Percentiles rank a stretch among this genome's conserved stretches.
These are phyloP conservation scores for Octomys mimax DNA, from an alignment of 2,797 vertebrate species.

Conservation along the genomic window DNA sequence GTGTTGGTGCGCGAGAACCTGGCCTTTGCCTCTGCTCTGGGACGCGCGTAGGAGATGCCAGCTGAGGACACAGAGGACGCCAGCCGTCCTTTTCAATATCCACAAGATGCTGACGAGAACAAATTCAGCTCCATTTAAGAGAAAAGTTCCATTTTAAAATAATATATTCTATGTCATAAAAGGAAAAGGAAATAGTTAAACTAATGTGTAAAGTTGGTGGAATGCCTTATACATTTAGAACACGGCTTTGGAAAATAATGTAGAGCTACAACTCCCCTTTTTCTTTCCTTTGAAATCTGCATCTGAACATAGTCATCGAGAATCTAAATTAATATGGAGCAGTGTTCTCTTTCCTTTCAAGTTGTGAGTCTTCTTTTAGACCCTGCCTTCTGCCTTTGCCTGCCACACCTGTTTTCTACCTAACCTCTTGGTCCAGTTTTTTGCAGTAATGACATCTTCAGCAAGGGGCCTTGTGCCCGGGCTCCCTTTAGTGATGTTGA, in stretches of 20 bases:
- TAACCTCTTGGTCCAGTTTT: not conserved
- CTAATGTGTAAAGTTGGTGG: not conserved
- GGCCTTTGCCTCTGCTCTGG: not conserved
- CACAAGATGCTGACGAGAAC: not conserved
- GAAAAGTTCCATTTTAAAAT: not conserved
- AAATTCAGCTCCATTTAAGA: not conserved
- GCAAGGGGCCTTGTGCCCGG: not conserved
- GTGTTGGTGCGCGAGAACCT: rapidly evolving
- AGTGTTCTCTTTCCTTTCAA: not conserved
- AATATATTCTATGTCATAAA: not conserved
- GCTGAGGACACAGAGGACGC: not conserved
- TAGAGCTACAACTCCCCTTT: not conserved
- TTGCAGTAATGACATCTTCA: not conserved
- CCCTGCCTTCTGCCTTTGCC: not conserved
- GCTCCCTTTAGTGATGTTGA: not conserved
- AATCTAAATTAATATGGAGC: not conserved
- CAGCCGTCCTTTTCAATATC: not conserved
- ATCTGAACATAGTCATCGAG: not conserved
- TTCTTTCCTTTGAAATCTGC: not conserved
- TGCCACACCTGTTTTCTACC: not conserved
- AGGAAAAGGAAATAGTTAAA: not conserved
- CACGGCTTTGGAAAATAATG: not conserved
- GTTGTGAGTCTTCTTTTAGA: not conserved
- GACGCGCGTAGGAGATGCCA: not conserved
- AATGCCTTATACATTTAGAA: not conserved